Evolutionary conservation across 2,888 invertebrate genomes (phyloP).

Genomic region (Ethmia dodecea): DNA sequence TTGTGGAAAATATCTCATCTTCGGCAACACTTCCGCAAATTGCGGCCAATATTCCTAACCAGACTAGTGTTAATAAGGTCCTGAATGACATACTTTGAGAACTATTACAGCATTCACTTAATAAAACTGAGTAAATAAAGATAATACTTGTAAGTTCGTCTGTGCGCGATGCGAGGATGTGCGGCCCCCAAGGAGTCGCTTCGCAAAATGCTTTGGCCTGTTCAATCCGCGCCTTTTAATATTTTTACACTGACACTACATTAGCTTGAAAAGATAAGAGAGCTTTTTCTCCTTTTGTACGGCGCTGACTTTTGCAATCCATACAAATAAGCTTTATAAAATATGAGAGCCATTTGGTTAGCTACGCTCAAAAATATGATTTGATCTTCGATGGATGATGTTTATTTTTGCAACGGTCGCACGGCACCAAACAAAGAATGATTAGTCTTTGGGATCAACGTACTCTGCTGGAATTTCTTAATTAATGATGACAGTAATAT

Average conservation of each 20-base stretch:
- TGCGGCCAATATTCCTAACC: constrained; percentile 41
- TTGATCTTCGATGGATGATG: constrained; percentile 35
- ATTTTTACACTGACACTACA: constrained; percentile 64
- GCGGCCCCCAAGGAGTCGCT: constrained; percentile 64
- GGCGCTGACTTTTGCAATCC: constrained; percentile 46
- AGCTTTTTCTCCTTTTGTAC: constrained; percentile 69
- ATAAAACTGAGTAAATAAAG: constrained; percentile 19
- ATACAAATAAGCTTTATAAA: constrained; percentile 47
- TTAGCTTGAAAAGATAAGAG: constrained; percentile 68
- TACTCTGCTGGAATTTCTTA: constrained; percentile 30
- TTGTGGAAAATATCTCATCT: constrained; percentile 52
- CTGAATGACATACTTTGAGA: constrained; percentile 37
- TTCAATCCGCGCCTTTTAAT: constrained; percentile 66
- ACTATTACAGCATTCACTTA: constrained; percentile 38
- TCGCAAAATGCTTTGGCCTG: constrained; percentile 66
- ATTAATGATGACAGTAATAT: constrained; percentile 12
- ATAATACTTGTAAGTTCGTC: constrained; percentile 16
- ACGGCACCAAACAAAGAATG: constrained; percentile 32
- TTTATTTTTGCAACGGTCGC: constrained; percentile 41
- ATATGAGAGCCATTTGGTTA: constrained; percentile 50
- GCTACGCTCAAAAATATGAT: constrained; percentile 36
- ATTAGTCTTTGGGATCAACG: constrained; percentile 39
- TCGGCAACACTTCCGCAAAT: constrained; percentile 48
- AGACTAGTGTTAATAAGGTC: constrained; percentile 41
- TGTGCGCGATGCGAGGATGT: constrained; percentile 55